phyloP scores from a whole-genome alignment of 2,113 vertebrate species.

The Sebastes fasciatus region DNA sequence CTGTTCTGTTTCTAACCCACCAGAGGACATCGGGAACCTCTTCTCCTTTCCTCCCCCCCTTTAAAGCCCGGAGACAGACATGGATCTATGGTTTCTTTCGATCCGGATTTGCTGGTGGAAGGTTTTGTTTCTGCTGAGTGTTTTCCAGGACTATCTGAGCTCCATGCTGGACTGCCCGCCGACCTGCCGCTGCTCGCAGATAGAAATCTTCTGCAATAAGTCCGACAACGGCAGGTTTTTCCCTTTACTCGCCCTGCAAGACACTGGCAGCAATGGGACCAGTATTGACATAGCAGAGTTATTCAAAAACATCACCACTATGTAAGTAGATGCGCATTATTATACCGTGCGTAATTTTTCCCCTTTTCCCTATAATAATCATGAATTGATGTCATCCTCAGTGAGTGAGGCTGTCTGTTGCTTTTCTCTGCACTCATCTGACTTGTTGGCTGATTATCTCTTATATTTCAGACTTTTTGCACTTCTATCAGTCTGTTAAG shows the following conservation, averaged over 20 bases:
- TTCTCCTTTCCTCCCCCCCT: slow-evolving; percentile 41
- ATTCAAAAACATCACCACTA: slow-evolving; percentile 95
- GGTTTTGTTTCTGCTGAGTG: slow-evolving; percentile 91
- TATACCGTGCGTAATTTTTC: slow-evolving; percentile 19
- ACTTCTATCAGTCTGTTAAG: slow-evolving; percentile 14
- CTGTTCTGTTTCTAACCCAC: slow-evolving; percentile 62
- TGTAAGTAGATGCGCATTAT: slow-evolving; percentile 89
- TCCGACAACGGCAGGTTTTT: slow-evolving; percentile 96
- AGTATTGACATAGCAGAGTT: slow-evolving; percentile 93
- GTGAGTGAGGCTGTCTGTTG: slow-evolving; percentile 41
- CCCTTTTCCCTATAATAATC: slow-evolving; percentile 10
- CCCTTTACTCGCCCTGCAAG: slow-evolving; percentile 94
- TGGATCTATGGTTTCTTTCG: slow-evolving; percentile 82
- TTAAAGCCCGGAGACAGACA: slow-evolving; percentile 77
- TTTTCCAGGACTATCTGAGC: slow-evolving; percentile 95
- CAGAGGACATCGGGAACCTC: slow-evolving; percentile 75
- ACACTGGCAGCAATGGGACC: slow-evolving; percentile 90
- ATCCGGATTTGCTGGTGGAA: slow-evolving; percentile 92
- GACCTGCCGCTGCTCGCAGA: slow-evolving; percentile 96
- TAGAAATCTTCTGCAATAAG: slow-evolving; percentile 96
- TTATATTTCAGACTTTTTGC: background rate
- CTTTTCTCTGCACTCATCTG: slow-evolving; percentile 30
- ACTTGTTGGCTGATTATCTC: slow-evolving; percentile 52
- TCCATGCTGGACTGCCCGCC: slow-evolving; percentile 97
- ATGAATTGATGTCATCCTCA: slow-evolving; percentile 44